These are phyloP conservation scores for Oryzias sinensis DNA, from an alignment of 2,797 vertebrate genomes.

Conservation along the genomic window DNA sequence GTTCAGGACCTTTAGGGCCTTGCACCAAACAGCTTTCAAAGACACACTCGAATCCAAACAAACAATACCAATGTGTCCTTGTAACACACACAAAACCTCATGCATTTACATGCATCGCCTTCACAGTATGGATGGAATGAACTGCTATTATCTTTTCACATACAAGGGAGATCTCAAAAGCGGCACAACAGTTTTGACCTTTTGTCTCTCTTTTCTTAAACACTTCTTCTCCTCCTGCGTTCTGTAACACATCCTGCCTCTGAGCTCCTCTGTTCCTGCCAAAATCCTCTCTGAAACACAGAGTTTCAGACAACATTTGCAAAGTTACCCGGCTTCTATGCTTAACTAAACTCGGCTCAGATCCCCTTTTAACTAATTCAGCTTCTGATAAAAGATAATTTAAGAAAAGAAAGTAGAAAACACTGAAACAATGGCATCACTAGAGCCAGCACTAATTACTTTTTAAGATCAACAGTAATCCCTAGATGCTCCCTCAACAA, in stretches of 20 bases:
- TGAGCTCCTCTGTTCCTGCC: neutral
- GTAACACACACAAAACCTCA: slow-evolving; percentile 17
- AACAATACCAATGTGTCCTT: slow-evolving; percentile 6
- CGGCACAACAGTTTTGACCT: slow-evolving; percentile 10
- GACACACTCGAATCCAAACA: slow-evolving; percentile 13
- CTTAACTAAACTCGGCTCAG: neutral
- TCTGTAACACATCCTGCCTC: neutral
- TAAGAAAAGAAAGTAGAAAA: too few relatives aligned
- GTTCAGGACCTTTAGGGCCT: slow-evolving; percentile 27
- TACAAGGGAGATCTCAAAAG: slow-evolving; percentile 13
- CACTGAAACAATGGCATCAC: too few relatives aligned
- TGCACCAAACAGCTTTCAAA: slow-evolving; percentile 40
- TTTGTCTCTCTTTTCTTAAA: neutral
- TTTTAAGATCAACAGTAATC: too few relatives aligned
- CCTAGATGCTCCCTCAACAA: too few relatives aligned
- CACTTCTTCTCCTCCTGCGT: neutral
- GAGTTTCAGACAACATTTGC: neutral
- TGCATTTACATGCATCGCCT: slow-evolving; percentile 29
- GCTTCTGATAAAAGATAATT: too few relatives aligned
- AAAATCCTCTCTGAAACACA: neutral
- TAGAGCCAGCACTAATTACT: too few relatives aligned
- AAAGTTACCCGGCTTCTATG: neutral
- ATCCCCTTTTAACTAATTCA: neutral
- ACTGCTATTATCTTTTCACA: neutral
- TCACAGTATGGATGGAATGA: neutral